A percentile compares a stretch with the other conserved stretches of the same genome.
phyloP scores from a whole-genome alignment of 2,113 vertebrate species.

The Nerophis ophidion region DNA sequence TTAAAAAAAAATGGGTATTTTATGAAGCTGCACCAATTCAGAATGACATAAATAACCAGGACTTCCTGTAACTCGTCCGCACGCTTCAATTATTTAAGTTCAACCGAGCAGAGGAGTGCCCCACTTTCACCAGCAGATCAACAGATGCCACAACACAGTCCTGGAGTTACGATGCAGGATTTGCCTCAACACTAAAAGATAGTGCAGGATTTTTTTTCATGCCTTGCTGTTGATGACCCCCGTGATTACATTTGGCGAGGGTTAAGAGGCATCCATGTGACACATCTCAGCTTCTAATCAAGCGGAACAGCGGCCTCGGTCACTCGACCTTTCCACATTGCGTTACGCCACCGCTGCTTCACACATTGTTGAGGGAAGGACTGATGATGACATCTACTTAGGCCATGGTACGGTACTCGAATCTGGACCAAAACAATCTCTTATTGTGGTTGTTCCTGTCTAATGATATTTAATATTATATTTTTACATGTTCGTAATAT shows the following conservation, averaged over 20 bases:
- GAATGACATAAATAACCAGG: constrained; percentile 34
- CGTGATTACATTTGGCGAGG: constrained; percentile 5
- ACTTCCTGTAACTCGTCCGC: constrained; percentile 29
- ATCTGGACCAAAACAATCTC: no score
- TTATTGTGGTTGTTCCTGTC: no score
- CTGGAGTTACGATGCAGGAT: neutral
- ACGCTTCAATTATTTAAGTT: constrained; percentile 44
- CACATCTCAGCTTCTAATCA: constrained; percentile 20
- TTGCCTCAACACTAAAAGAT: neutral
- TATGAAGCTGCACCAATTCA: constrained; percentile 47
- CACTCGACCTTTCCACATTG: constrained; percentile 25
- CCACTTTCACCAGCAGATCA: constrained; percentile 25
- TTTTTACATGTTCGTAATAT: no score
- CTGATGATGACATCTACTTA: no score
- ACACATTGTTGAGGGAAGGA: constrained; percentile 17
- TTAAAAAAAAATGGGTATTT: constrained; percentile 23
- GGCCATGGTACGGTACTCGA: no score
- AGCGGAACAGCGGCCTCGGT: constrained; percentile 14
- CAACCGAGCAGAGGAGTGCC: constrained; percentile 27
- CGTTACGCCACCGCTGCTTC: constrained; percentile 25
- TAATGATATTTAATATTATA: no score
- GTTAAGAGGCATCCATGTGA: constrained; percentile 4
- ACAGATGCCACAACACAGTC: constrained; percentile 3
- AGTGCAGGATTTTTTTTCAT: neutral
- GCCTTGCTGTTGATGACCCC: neutral